These are phyloP conservation scores for Myoxocephalus aenaeus DNA, from an alignment of 2,797 vertebrate genomes.

Conservation along the genomic window DNA sequence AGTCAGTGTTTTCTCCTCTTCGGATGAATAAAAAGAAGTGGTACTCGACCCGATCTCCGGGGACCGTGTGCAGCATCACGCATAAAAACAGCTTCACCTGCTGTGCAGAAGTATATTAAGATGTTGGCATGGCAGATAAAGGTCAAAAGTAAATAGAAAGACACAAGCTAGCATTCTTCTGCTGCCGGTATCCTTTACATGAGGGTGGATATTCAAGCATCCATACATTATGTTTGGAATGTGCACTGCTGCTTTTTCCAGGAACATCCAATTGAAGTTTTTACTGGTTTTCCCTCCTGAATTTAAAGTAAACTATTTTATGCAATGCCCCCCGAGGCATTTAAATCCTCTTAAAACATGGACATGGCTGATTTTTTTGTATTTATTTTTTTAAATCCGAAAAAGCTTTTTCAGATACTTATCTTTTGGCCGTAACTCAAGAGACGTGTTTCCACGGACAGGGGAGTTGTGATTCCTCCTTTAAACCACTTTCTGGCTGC, in stretches of 20 bases:
- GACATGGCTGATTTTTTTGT: background rate
- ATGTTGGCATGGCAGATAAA: slow-evolving; percentile 48
- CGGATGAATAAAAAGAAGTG: slow-evolving; percentile 18
- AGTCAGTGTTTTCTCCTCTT: slow-evolving; percentile 46
- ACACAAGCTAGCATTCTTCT: slow-evolving; percentile 26
- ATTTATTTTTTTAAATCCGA: background rate
- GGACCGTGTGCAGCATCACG: slow-evolving; percentile 25
- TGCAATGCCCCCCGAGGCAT: background rate
- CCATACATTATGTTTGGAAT: slow-evolving; percentile 26
- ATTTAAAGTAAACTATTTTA: slow-evolving; percentile 6
- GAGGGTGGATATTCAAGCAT: slow-evolving; percentile 28
- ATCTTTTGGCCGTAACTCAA: slow-evolving; percentile 5
- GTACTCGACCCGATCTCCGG: slow-evolving; percentile 1
- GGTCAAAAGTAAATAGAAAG: slow-evolving; percentile 58
- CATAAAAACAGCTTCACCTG: slow-evolving; percentile 47
- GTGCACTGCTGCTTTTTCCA: slow-evolving; percentile 22
- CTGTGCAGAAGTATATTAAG: slow-evolving; percentile 60
- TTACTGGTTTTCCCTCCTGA: slow-evolving; percentile 11
- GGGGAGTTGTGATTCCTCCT: slow-evolving; percentile 26
- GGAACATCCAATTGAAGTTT: background rate
- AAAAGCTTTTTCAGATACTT: background rate
- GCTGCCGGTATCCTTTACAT: slow-evolving; percentile 32
- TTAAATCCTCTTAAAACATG: slow-evolving; percentile 6
- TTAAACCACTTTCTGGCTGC: slow-evolving; percentile 29
- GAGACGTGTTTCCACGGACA: slow-evolving; percentile 13